These are phyloP conservation scores for Synanceia verrucosa DNA, from an alignment of 2,797 vertebrate species.

Conservation along the genomic window DNA sequence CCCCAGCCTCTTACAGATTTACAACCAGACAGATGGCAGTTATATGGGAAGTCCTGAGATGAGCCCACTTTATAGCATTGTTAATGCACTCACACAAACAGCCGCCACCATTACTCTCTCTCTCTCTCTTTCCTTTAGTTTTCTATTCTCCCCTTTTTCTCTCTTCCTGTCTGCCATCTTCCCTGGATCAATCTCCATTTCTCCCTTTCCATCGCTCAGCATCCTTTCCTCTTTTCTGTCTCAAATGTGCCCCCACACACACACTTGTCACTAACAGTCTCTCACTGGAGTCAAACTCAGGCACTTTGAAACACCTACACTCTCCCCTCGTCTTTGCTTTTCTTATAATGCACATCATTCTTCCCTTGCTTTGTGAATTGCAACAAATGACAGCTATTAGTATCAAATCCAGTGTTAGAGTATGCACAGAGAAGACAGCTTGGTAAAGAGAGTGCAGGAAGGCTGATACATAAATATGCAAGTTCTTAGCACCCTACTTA, in stretches of 20 bases:
- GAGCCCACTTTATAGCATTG: slow-evolving; percentile 95
- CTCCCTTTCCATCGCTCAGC: slow-evolving; percentile 81
- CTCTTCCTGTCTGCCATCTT: slow-evolving; percentile 68
- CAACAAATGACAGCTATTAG: slow-evolving; percentile 96
- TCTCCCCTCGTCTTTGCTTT: slow-evolving; percentile 68
- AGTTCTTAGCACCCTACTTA: slow-evolving; percentile 61
- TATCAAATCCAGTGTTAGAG: slow-evolving; percentile 71
- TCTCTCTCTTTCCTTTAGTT: slow-evolving; percentile 44
- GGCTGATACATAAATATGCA: slow-evolving; percentile 60
- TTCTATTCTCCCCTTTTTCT: slow-evolving; percentile 28
- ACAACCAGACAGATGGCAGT: slow-evolving; percentile 96
- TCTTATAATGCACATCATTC: slow-evolving; percentile 73
- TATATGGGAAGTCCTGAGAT: slow-evolving; percentile 96
- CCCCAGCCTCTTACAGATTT: slow-evolving; percentile 92
- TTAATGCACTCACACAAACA: slow-evolving; percentile 99
- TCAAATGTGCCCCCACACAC: slow-evolving; percentile 56
- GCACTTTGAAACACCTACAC: slow-evolving; percentile 76
- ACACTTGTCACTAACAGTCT: slow-evolving; percentile 60
- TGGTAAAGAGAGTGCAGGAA: slow-evolving; percentile 33
- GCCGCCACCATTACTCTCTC: slow-evolving; percentile 77
- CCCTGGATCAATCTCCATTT: slow-evolving; percentile 89
- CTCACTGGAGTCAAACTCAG: slow-evolving; percentile 67
- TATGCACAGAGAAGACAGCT: slow-evolving; percentile 55
- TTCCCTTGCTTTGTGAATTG: slow-evolving; percentile 84
- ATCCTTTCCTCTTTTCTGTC: slow-evolving; percentile 63